phyloP scores from a whole-genome alignment of 2,797 vertebrate species.

The Phataginus tricuspis region DNA sequence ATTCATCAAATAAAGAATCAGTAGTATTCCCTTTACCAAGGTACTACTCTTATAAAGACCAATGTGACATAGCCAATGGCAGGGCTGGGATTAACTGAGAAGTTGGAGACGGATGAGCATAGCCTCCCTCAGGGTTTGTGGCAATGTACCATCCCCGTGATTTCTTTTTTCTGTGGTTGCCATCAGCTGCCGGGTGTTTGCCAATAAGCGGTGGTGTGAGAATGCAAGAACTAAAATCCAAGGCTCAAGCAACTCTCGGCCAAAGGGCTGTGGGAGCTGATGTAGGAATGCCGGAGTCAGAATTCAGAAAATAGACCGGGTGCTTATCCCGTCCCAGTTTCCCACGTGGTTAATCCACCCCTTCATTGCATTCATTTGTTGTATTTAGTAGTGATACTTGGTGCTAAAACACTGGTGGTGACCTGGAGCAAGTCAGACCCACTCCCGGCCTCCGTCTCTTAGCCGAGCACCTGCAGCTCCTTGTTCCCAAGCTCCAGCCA shows the following conservation, averaged over 20 bases:
- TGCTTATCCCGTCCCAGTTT: background rate
- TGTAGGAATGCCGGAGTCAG: background rate
- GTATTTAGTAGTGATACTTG: background rate
- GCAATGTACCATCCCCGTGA: fast-evolving
- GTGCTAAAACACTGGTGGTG: fast-evolving
- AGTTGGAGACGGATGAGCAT: background rate
- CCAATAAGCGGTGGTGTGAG: background rate
- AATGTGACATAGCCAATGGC: background rate
- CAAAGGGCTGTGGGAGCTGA: background rate
- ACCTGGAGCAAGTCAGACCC: background rate
- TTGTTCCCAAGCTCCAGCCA: fast-evolving
- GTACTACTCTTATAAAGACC: background rate
- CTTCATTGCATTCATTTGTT: background rate
- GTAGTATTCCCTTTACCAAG: background rate
- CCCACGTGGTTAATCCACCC: background rate
- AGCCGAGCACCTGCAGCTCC: background rate
- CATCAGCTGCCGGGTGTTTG: background rate
- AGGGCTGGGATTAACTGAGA: background rate
- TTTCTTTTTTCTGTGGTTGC: background rate
- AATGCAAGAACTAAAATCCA: background rate
- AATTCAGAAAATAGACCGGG: background rate
- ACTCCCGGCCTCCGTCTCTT: background rate
- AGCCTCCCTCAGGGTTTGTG: background rate
- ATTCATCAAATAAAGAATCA: background rate
- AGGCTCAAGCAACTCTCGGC: background rate